Evolutionary conservation across 2,888 invertebrate species (phyloP).

Genomic region (Ypsolopha sequella): DNA sequence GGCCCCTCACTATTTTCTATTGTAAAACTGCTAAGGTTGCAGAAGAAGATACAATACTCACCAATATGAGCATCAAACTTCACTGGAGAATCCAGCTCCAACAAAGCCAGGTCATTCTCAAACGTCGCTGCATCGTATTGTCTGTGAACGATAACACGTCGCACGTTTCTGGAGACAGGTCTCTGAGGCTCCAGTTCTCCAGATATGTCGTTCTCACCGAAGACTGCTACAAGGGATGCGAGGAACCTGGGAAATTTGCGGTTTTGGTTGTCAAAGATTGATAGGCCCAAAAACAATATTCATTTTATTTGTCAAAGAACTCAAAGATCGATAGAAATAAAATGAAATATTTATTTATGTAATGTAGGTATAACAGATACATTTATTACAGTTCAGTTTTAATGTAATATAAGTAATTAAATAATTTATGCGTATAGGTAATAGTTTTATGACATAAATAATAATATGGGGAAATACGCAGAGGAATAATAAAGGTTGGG

Average conservation of each 20-base stretch:
- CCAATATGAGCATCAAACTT: constrained; percentile 88
- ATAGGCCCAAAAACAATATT: background rate
- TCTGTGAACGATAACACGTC: constrained; percentile 88
- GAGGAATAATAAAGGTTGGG: too few relatives aligned
- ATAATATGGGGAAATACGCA: too few relatives aligned
- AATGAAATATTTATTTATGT: too few relatives aligned
- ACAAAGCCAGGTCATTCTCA: constrained; percentile 89
- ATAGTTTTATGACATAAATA: too few relatives aligned
- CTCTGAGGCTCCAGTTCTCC: constrained; percentile 84
- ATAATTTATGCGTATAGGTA: too few relatives aligned
- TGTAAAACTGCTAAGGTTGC: too few relatives aligned
- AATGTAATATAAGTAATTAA: too few relatives aligned
- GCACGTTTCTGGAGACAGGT: constrained; percentile 85
- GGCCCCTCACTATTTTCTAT: too few relatives aligned
- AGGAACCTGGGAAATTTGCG: constrained; percentile 75
- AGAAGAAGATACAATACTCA: constrained; percentile 28
- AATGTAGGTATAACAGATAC: too few relatives aligned
- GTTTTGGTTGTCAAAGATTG: background rate
- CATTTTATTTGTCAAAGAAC: too few relatives aligned
- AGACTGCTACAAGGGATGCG: constrained; percentile 90
- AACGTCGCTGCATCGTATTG: constrained; percentile 92
- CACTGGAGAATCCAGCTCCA: constrained; percentile 87
- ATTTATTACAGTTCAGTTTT: too few relatives aligned
- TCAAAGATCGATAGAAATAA: too few relatives aligned
- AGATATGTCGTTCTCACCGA: constrained; percentile 92